These are phyloP conservation scores for Megaceryle maxima DNA, from an alignment of 2,113 vertebrate genomes.

Conservation along the genomic window DNA sequence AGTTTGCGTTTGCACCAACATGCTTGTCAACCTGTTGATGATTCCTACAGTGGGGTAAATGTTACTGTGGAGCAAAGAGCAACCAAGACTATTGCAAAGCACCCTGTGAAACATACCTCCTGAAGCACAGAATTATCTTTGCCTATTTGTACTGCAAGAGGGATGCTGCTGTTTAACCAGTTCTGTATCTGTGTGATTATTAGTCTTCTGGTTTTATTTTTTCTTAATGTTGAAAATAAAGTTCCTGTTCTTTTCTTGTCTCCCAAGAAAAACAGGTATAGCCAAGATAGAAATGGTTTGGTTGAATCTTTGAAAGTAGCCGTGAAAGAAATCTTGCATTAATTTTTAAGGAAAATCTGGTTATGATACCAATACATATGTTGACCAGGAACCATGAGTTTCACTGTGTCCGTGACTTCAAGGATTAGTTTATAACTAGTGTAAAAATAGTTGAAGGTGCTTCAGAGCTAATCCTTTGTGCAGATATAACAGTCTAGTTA, in stretches of 20 bases:
- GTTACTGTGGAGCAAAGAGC: background rate
- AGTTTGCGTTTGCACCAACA: background rate
- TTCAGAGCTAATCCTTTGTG: background rate
- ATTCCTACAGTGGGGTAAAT: background rate
- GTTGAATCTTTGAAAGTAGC: background rate
- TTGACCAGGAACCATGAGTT: background rate
- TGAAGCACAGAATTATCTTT: background rate
- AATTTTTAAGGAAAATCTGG: background rate
- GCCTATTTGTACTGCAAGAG: background rate
- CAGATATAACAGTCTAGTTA: background rate
- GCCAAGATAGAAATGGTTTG: background rate
- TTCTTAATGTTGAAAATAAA: background rate
- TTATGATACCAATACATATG: background rate
- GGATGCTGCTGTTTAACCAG: background rate
- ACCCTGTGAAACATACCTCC: background rate
- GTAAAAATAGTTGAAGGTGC: background rate
- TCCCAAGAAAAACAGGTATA: background rate
- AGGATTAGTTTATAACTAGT: background rate
- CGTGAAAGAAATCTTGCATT: background rate
- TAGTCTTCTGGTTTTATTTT: background rate
- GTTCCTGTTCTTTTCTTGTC: background rate
- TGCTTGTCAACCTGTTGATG: background rate
- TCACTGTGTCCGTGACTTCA: background rate
- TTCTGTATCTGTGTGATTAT: background rate
- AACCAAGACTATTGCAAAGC: background rate